Evolutionary conservation across 2,113 vertebrate species (phyloP).

Genomic region (Neotragus moschatus): DNA sequence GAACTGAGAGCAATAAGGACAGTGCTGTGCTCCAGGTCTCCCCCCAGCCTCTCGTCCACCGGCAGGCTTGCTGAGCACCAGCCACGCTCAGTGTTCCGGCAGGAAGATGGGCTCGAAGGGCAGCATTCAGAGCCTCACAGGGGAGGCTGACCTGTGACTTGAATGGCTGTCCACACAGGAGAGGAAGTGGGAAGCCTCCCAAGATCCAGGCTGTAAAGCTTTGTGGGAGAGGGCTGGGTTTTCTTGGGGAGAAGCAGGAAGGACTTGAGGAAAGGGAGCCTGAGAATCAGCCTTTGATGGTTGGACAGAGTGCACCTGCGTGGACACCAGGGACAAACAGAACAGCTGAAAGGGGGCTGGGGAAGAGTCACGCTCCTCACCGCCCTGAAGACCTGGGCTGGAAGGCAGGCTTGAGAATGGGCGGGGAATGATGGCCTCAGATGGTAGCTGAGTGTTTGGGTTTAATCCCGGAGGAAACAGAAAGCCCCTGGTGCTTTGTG

Average conservation of each 20-base stretch:
- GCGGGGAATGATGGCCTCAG: not conserved
- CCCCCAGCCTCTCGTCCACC: not conserved
- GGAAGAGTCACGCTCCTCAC: accelerated
- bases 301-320: accelerated
- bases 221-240: accelerated
- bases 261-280: not conserved
- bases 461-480: not conserved
- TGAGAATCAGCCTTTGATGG: not conserved
- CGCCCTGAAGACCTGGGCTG: accelerated
- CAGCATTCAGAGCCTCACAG: too few species aligned
- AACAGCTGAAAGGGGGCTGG: accelerated
- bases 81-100: accelerated
- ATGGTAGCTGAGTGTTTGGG: not conserved
- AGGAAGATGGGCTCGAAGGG: not conserved
- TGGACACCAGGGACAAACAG: not conserved
- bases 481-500: too few species aligned
- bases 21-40: accelerated
- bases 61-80: not conserved
- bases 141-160: accelerated
- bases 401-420: accelerated
- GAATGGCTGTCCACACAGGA: not conserved
- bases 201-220: accelerated
- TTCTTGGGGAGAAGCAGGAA: not conserved
- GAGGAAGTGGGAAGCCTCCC: too few species aligned
- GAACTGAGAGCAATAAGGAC: not conserved